Evolutionary conservation across 2,113 vertebrate genomes (phyloP).

Genomic region (Anoura caudifer): DNA sequence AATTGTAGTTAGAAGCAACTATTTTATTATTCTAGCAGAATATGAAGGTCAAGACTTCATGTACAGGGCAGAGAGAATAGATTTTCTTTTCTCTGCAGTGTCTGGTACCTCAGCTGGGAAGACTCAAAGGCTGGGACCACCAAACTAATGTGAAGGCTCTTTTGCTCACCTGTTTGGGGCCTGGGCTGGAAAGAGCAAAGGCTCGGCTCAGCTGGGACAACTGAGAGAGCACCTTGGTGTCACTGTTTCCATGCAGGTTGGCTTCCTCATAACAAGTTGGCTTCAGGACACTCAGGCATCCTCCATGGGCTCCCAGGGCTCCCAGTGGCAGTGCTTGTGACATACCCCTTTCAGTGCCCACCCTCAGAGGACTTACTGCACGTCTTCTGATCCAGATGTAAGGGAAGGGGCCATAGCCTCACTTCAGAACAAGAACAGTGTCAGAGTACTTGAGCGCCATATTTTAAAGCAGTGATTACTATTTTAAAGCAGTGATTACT

Average conservation of each 20-base stretch:
- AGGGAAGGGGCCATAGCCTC: not conserved
- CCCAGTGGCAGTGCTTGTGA: not conserved
- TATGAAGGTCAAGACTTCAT: not conserved
- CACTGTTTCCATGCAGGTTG: accelerated
- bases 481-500: too few relatives aligned
- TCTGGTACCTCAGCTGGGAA: not conserved
- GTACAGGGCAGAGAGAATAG: too few relatives aligned
- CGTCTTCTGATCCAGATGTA: not conserved
- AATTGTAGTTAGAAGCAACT: not conserved
- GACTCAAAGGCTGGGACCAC: not conserved
- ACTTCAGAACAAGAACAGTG: not conserved
- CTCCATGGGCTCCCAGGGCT: not conserved
- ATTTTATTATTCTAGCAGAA: not conserved
- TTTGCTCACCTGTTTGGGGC: not conserved
- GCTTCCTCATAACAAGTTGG: not conserved
- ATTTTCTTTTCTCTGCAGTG: not conserved
- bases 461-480: not conserved
- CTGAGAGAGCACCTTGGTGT: accelerated
- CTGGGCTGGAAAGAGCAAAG: not conserved
- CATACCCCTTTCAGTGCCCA: accelerated
- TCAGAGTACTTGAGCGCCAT: not conserved
- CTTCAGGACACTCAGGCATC: not conserved
- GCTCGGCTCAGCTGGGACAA: not conserved
- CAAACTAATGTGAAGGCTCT: not conserved
- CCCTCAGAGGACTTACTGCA: not conserved